These are phyloP conservation scores for Suricata suricatta DNA, from an alignment of 2,113 vertebrate species.

Conservation along the genomic window DNA sequence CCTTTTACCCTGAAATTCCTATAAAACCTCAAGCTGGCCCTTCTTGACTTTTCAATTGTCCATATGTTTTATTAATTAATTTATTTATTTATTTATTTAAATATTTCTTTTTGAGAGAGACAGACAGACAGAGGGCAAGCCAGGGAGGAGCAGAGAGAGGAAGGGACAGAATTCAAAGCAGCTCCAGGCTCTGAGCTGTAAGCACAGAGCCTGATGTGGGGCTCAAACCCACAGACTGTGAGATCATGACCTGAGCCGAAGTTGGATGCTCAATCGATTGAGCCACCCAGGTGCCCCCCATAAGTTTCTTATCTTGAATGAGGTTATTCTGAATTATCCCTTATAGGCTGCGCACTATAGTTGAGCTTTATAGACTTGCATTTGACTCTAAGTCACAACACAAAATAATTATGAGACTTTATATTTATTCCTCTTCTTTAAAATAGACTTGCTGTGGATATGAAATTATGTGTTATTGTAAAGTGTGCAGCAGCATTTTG, in stretches of 20 bases:
- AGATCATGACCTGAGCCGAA: too few relatives aligned
- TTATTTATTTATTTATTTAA: too few relatives aligned
- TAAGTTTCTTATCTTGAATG: conserved; percentile 17
- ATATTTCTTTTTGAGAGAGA: too few relatives aligned
- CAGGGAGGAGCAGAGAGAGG: too few relatives aligned
- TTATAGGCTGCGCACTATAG: neutral
- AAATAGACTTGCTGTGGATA: conserved; percentile 11
- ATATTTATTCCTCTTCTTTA: neutral
- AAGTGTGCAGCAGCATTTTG: neutral
- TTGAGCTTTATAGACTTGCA: neutral
- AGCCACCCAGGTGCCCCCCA: neutral
- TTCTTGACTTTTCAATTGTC: conserved; percentile 20
- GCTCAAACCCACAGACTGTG: too few relatives aligned
- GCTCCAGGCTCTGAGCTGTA: too few relatives aligned
- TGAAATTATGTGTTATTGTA: neutral
- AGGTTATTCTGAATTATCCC: neutral
- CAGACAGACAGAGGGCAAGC: too few relatives aligned
- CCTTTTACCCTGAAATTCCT: neutral
- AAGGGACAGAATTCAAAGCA: too few relatives aligned
- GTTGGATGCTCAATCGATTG: too few relatives aligned
- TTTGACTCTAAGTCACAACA: neutral
- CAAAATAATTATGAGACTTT: neutral
- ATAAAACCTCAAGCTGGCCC: neutral
- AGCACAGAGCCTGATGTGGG: too few relatives aligned
- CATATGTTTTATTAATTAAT: neutral